Percentiles rank a stretch among this genome's conserved stretches.
These are phyloP conservation scores for Chaetogeoica ovagalla DNA, from an alignment of 2,888 invertebrate genomes.

Conservation along the genomic window DNA sequence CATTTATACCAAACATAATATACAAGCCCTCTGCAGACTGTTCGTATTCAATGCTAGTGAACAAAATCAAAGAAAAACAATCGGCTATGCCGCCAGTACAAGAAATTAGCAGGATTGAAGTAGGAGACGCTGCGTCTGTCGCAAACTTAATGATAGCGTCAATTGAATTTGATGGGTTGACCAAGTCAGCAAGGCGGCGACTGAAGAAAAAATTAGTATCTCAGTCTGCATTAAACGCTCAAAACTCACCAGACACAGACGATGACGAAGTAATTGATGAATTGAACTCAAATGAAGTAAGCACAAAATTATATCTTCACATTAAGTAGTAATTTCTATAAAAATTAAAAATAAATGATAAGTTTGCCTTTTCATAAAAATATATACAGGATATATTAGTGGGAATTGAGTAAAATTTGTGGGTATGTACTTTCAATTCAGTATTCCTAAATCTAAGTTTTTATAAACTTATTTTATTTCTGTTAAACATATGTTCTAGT, in stretches of 20 bases:
- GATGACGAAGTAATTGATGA: slow-evolving; percentile 34
- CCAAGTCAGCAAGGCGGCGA: slow-evolving; percentile 54
- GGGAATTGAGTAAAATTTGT: too few species aligned
- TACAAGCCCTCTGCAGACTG: slow-evolving; percentile 85
- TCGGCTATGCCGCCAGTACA: slow-evolving; percentile 44
- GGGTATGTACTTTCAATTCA: too few species aligned
- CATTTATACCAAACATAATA: slow-evolving; percentile 67
- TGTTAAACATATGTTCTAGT: too few species aligned
- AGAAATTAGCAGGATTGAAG: slow-evolving; percentile 20
- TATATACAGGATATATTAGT: too few species aligned
- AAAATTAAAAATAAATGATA: too few species aligned
- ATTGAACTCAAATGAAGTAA: slow-evolving; percentile 27
- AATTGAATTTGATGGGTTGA: slow-evolving; percentile 50
- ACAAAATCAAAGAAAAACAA: slow-evolving; percentile 75
- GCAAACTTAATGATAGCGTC: not conserved
- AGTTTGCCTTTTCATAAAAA: too few species aligned
- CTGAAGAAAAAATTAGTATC: slow-evolving; percentile 52
- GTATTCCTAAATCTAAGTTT: too few species aligned
- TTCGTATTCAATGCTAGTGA: slow-evolving; percentile 84
- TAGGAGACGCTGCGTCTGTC: slow-evolving; percentile 1
- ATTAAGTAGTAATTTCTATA: too few species aligned
- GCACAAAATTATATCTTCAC: not conserved
- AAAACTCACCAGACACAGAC: slow-evolving; percentile 42
- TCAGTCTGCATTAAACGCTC: slow-evolving; percentile 31
- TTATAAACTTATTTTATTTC: too few species aligned